Base-by-base conservation (phyloP, 2,888 invertebrate species). In the Agrochola lychnidis region DNA sequence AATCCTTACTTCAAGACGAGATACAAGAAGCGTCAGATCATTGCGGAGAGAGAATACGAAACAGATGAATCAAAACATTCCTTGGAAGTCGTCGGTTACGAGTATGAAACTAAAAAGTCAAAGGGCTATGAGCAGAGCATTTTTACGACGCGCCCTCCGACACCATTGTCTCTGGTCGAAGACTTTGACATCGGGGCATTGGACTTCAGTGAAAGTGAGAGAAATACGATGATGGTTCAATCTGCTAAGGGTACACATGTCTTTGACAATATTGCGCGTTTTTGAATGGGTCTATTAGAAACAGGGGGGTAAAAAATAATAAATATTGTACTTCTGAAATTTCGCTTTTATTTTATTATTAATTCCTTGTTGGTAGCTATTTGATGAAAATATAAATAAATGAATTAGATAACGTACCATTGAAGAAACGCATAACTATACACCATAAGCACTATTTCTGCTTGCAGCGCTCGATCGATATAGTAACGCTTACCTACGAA, bases 31-130 rank as follows among this genome's bases (percentile, higher is more conserved):
- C n/a, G 14, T 4, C n/a, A 48, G 10, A 10, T 22, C 30, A 25
- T 73, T 4, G 45, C 14, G 14, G 9, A 53, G 2, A 22, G 6
- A 19, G 72, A 79, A 25, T 25, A 70, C 0, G 56, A 59, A 0
- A 63, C 70, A 2, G 78, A 83, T 2, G 45, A 25, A 22, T 93
- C 93, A 0, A 69, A 78, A 12, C 91, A 91, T 78, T 93, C 94
- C 0, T 76, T 94, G 42, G 85, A 92, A 85, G 94, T 94, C 0
- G 88, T 87, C 12, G 91, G 90, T 0, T 91, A 83, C 19, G 91
- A 93, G 70, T 92, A 90, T 16, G 74, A 25, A 12, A 12, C 4
- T 48, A 48, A 51, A 70, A 71, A 72, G 7, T 0, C 12, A 3
- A 45, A 56, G 9, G 1, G 16, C 4, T 5, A 5, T 9, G 5